A percentile compares a stretch with the other conserved stretches of the same genome.
phyloP scores from a whole-genome alignment of 2,888 invertebrate genomes.

The Zonitis immaculata region DNA sequence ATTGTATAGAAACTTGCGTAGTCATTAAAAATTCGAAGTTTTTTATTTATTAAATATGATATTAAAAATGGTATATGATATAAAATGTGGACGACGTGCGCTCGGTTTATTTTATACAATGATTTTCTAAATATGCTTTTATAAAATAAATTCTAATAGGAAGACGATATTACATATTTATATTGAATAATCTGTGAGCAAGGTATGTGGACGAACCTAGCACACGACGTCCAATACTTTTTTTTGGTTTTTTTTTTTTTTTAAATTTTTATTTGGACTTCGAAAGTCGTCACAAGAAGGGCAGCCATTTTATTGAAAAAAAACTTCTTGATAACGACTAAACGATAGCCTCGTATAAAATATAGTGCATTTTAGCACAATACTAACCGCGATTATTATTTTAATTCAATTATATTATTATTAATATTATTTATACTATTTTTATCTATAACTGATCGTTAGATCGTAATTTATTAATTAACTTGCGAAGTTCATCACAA shows the following conservation, averaged over 20 bases:
- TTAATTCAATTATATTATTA: constrained; percentile 35
- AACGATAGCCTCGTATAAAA: constrained; percentile 35
- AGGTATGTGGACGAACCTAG: constrained; percentile 33
- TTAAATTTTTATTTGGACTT: constrained; percentile 22
- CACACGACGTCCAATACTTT: constrained; percentile 36
- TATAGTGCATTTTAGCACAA: constrained; percentile 33
- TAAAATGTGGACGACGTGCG: constrained; percentile 45
- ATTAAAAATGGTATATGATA: constrained; percentile 50
- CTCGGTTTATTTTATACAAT: constrained; percentile 29
- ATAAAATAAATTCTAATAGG: constrained; percentile 35
- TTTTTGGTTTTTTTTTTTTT: too few species aligned
- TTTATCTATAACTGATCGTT: constrained; percentile 46
- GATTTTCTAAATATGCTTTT: constrained; percentile 17
- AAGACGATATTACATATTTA: constrained; percentile 37
- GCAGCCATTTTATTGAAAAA: constrained; percentile 5
- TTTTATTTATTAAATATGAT: constrained; percentile 45
- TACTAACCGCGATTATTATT: constrained; percentile 43
- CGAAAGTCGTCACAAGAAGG: constrained; percentile 16
- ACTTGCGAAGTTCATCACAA: constrained; percentile 51
- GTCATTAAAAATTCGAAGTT: constrained; percentile 48
- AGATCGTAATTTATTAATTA: constrained; percentile 45
- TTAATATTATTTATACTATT: constrained; percentile 31
- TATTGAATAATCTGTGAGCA: constrained; percentile 35
- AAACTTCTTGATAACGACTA: constrained; percentile 10
- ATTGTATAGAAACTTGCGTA: constrained; percentile 43